Conservation (phyloP, 2,797 vertebrate species). For the Sparidentex hasta region DNA sequence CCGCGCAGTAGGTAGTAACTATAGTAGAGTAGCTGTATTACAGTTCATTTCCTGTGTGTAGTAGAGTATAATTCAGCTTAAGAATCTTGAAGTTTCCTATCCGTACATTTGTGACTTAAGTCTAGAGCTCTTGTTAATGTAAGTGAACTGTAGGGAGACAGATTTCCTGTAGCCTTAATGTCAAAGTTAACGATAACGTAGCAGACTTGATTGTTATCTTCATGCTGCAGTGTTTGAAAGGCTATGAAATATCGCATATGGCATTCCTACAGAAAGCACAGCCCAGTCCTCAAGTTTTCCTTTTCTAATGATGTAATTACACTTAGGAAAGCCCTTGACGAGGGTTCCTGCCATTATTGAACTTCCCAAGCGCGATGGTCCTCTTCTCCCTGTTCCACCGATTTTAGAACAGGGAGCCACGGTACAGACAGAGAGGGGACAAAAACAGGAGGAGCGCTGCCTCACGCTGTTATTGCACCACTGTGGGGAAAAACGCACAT, state of each 20-base stretch:
- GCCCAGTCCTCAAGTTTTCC: constrained; percentile 19
- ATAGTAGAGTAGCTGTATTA: background rate
- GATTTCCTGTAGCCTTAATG: background rate
- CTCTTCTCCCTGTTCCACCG: constrained; percentile 53
- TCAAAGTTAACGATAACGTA: background rate
- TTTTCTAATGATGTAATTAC: constrained; percentile 48
- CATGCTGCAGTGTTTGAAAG: constrained; percentile 7
- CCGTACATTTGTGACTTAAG: background rate
- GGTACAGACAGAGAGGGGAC: constrained; percentile 65
- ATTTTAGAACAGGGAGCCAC: constrained; percentile 40
- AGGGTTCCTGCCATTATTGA: constrained; percentile 54
- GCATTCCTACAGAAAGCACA: background rate
- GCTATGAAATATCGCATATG: background rate
- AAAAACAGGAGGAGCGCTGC: constrained; percentile 80
- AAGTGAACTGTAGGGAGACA: background rate
- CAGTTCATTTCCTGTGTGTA: background rate
- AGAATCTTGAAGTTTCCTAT: background rate
- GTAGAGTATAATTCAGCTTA: background rate
- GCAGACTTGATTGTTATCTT: constrained; percentile 1
- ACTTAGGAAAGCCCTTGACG: constrained; percentile 61
- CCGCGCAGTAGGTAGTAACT: background rate
- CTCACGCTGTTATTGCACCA: constrained; percentile 83
- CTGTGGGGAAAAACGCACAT: constrained; percentile 85
- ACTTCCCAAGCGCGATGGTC: constrained; percentile 37
- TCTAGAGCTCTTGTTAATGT: background rate